Evolutionary conservation across 2,113 vertebrate species (phyloP), one percentile per base, ranked within the genome.

Genomic region (Halichoerus grypus): DNA sequence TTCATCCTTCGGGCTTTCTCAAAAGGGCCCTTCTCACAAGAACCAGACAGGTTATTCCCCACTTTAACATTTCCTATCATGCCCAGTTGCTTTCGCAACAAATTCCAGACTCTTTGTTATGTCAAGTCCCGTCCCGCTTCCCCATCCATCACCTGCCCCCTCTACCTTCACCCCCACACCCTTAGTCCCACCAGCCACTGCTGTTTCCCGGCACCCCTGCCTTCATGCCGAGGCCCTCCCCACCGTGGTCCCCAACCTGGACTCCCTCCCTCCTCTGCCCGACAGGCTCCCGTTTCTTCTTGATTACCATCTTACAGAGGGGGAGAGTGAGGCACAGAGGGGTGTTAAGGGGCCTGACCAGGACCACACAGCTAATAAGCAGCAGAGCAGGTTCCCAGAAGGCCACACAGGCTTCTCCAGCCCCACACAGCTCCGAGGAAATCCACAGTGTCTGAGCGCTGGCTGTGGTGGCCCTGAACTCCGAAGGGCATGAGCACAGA

Each of bases 401-500:
- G 83, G 33, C 39, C 76, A 0, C 36, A 6, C 28, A 14, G n/a
- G 14, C n/a, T 69, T 88, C 26, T 1, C 3, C 42, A 36, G 61
- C 49, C 83, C 10, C 42, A 0, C 31, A 1, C 3, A 67, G 31
- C 57, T 26, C 77, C n/a, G 3, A 10, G 46, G 36, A 53, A 18
- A 24, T 36, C 53, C 12, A 13, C 42, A 31, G 28, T 7, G 9
- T 42, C 77, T 0, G 14, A 16, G 49, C 7, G 4, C 39, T 9
- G 55, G 46, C 13, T 51, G 8, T 24, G 11, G 24, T 26, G 53
- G 53, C 93, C 51, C 42, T 11, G 18, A 5, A 10, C 22, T 18
- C 85, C 28, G 0, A n/a, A 46, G 24, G 3, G 4, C 24, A 12
- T 1, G 3, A 39, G 77, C 59, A 28, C 83, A 7, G 31, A 83